Conservation (phyloP, 2,888 invertebrate genomes). For the Myathropa florea region DNA sequence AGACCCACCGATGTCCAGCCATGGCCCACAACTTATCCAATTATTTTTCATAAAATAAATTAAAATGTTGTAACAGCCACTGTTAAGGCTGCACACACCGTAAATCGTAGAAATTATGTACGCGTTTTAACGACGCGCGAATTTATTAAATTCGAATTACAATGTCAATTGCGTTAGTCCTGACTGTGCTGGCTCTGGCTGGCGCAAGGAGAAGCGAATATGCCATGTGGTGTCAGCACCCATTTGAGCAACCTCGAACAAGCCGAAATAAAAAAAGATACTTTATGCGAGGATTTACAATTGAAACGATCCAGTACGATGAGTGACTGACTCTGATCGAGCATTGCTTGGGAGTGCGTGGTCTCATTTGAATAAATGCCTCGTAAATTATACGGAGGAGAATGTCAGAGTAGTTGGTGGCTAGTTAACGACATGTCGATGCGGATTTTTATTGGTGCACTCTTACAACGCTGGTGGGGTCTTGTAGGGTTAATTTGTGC, state of each 20-base stretch:
- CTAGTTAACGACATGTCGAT: conserved; percentile 20
- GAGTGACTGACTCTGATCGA: conserved; percentile 28
- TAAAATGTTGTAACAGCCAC: background rate
- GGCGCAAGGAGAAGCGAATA: background rate
- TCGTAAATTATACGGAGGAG: conserved; percentile 2
- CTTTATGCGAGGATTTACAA: conserved; percentile 47
- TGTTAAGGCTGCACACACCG: background rate
- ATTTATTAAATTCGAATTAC: conserved; percentile 23
- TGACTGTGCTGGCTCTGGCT: background rate
- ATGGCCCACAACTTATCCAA: background rate
- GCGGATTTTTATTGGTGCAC: conserved; percentile 1
- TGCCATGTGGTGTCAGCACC: conserved; percentile 10
- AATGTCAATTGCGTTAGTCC: conserved; percentile 1
- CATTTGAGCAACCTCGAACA: background rate
- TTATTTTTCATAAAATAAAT: conserved; percentile 7
- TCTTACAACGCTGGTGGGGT: background rate
- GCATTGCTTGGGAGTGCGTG: background rate
- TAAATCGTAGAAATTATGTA: conserved; percentile 4
- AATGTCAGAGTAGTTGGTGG: background rate
- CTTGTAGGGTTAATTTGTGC: background rate
- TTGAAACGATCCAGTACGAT: conserved; percentile 35
- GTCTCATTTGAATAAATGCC: conserved; percentile 42
- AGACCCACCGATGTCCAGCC: background rate
- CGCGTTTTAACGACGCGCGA: conserved; percentile 21
- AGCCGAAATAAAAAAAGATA: conserved; percentile 37